Base-by-base conservation (phyloP, 1,140 invertebrate genomes). In the Solenopsis invicta region DNA sequence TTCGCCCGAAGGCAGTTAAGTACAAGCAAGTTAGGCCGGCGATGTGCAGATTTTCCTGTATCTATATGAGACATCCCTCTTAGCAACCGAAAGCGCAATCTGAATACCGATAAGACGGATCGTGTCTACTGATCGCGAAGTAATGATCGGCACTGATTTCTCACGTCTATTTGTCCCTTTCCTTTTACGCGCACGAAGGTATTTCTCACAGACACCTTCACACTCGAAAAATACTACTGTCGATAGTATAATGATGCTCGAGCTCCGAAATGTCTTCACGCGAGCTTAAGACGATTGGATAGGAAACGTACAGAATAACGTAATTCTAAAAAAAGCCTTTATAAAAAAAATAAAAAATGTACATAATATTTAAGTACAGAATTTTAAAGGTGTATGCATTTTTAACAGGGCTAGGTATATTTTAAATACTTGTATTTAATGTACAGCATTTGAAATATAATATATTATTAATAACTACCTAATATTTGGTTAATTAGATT, bases 91-190 rank as follows among this genome's bases (percentile, higher is more conserved):
- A 90, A 64, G 86, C 89, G 90, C 90, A 93, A 93, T 93, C 91
- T 92, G 91, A 93, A 93, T 93, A 92, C 89, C 89, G 93, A 94
- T 94, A 94, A 94, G 92, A 94, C 89, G 90, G 88, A 94, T 94
- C 91, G 92, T 29, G 29, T 88, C 71, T 85, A 64, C 86, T 94
- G 94, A 95, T 95, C 91, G 91, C 85, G 87, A 93, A 93, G 89
- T 94, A 94, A 94, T 93, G 93, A 94, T 91, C 91, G 69, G 50
- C 72, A 77, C 88, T 89, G 88, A 92, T 92, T 92, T 92, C 87
- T 91, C 85, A 64, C 88, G 75, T 54, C 84, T 77, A 86, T 86
- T 87, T 81, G 72, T 80, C 71, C 82, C 37, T 16, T 85, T 82
- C 50, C 75, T 71, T 88, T 88, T 82, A 61, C 16, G 62, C 9